A percentile compares a stretch with the other conserved stretches of the same genome.
Evolutionary conservation across 2,888 invertebrate genomes (phyloP).

Genomic region (Heliconius charithonia): DNA sequence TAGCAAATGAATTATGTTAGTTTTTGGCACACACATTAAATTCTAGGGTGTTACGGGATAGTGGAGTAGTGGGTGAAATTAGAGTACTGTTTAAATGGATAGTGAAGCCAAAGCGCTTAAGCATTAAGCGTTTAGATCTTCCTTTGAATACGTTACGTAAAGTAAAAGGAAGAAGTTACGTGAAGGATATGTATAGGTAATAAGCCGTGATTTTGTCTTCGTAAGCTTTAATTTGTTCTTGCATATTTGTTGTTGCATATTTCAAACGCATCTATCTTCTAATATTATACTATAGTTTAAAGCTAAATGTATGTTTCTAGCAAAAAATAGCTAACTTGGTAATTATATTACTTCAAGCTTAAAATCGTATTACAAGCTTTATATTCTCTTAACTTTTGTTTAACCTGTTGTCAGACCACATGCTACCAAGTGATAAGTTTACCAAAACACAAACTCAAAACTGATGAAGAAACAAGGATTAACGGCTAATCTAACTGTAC

Average conservation of each 20-base stretch:
- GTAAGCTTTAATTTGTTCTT: constrained; percentile 38
- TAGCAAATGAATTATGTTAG: constrained; percentile 71
- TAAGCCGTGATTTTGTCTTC: constrained; percentile 40
- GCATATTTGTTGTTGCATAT: constrained; percentile 11
- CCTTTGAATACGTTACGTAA: constrained; percentile 26
- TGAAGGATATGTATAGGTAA: constrained; percentile 31
- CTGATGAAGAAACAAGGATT: constrained; percentile 52
- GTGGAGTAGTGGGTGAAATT: constrained; percentile 46
- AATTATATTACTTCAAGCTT: constrained; percentile 28
- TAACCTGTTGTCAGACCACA: constrained; percentile 45
- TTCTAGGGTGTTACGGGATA: constrained; percentile 49
- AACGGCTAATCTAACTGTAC: neutral
- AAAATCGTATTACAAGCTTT: constrained; percentile 40
- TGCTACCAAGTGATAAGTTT: constrained; percentile 37
- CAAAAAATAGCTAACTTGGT: constrained; percentile 31
- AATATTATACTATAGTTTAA: constrained; percentile 32
- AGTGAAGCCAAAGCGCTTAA: constrained; percentile 53
- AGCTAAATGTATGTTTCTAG: constrained; percentile 36
- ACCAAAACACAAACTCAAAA: constrained; percentile 38
- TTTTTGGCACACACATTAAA: constrained; percentile 53
- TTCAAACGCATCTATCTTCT: constrained; percentile 26
- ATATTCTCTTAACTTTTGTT: constrained; percentile 44
- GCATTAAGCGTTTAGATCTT: constrained; percentile 47
- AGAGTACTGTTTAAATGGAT: constrained; percentile 42
- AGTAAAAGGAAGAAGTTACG: constrained; percentile 33